Conservation (phyloP, 2,888 invertebrate species). For the Rhagonycha fulva region DNA sequence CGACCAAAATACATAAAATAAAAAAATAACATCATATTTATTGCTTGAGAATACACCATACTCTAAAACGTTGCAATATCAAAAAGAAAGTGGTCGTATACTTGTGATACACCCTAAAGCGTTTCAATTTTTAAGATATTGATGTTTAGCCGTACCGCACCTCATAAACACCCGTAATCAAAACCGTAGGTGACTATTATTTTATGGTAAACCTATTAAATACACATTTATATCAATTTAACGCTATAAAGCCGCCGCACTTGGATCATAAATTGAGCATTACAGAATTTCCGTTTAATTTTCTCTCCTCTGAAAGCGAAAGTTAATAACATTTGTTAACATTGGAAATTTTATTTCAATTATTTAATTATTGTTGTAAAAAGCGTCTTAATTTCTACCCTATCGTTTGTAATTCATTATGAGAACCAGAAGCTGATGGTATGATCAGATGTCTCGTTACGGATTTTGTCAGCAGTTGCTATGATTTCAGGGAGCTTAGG, state of each 20-base stretch:
- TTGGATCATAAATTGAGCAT: slow-evolving; percentile 46
- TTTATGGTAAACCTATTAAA: slow-evolving; percentile 48
- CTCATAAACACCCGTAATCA: slow-evolving; percentile 40
- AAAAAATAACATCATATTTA: slow-evolving; percentile 20
- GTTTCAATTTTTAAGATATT: slow-evolving; percentile 22
- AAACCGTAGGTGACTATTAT: slow-evolving; percentile 40
- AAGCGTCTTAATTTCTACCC: neutral
- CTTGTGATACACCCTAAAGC: neutral
- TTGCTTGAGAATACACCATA: slow-evolving; percentile 45
- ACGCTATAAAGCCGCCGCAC: slow-evolving; percentile 43
- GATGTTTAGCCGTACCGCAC: slow-evolving; percentile 22
- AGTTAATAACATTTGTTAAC: neutral
- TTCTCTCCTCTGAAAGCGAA: slow-evolving; percentile 8
- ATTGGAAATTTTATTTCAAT: neutral
- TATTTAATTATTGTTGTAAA: neutral
- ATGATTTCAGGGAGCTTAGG: too few relatives aligned
- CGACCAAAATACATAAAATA: slow-evolving; percentile 8
- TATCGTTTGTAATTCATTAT: too few relatives aligned
- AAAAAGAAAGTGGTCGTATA: neutral
- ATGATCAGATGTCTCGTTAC: too few relatives aligned
- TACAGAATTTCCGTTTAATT: slow-evolving; percentile 38
- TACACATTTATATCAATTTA: slow-evolving; percentile 49
- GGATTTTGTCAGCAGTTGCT: too few relatives aligned
- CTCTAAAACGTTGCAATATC: neutral
- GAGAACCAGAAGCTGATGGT: too few relatives aligned